Evolutionary conservation across 2,113 vertebrate species (phyloP).

Genomic region (Ifrita kowaldi): DNA sequence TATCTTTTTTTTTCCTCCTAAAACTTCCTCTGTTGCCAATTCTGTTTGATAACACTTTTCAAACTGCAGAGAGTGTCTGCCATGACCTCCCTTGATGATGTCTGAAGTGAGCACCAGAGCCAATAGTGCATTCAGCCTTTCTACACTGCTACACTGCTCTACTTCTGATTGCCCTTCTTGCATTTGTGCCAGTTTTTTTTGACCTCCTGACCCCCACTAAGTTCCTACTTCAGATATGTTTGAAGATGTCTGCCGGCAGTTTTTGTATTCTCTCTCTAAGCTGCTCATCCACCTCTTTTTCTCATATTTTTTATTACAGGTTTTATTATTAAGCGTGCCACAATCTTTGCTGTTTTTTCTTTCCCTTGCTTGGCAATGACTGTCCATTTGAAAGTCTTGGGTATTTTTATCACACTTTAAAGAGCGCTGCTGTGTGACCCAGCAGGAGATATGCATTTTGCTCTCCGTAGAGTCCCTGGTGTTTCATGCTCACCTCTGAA

Average conservation of each 20-base stretch:
- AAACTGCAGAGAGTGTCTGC: neutral
- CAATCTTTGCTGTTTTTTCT: neutral
- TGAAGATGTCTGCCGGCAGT: neutral
- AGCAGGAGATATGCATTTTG: neutral
- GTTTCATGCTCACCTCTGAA: neutral
- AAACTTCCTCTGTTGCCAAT: neutral
- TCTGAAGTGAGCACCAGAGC: neutral
- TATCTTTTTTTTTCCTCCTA: neutral
- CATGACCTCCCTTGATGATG: neutral
- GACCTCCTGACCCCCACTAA: neutral
- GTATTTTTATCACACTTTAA: neutral
- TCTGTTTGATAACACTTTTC: neutral
- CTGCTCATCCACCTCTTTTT: neutral
- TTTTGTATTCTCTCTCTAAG: neutral
- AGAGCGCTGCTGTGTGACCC: neutral
- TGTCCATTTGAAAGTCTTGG: neutral
- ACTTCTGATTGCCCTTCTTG: neutral
- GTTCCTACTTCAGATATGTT: neutral
- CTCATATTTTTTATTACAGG: neutral
- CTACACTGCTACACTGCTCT: neutral
- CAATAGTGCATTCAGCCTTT: neutral
- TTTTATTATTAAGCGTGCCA: neutral
- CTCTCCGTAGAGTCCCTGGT: neutral
- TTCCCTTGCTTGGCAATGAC: neutral
- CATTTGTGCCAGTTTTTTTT: neutral